A percentile compares a stretch with the other conserved stretches of the same genome.
Evolutionary conservation across 2,888 invertebrate genomes (phyloP).

Genomic region (Ophion slaviceki): DNA sequence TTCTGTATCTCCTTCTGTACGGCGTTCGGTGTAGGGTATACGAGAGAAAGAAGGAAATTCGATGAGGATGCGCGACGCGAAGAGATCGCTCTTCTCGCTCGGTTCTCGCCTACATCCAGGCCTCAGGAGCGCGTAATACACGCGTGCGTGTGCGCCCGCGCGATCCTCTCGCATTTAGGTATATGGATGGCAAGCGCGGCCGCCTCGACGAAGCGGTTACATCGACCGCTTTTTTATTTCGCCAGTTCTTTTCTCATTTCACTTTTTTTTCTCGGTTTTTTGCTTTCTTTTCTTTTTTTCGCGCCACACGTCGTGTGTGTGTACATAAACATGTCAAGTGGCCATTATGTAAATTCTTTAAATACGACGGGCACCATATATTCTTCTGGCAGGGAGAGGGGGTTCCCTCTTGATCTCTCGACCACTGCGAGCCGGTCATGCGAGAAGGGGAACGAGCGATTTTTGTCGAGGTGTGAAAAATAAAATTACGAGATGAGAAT

Average conservation of each 20-base stretch:
- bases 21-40: neutral
- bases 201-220: constrained; percentile 17
- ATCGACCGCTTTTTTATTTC: constrained; percentile 6
- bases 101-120: constrained; percentile 19
- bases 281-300: neutral
- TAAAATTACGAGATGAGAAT: constrained; percentile 79
- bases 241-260: neutral
- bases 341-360: constrained; percentile 83
- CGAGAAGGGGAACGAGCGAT: constrained; percentile 25
- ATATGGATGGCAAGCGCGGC: neutral
- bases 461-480: constrained; percentile 78
- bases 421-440: constrained; percentile 27
- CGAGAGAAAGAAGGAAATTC: constrained; percentile 41
- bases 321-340: constrained; percentile 82
- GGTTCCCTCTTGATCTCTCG: constrained; percentile 47
- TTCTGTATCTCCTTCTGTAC: constrained; percentile 41
- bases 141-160: constrained; percentile 25
- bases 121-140: constrained; percentile 30
- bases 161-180: constrained; percentile 28
- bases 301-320: constrained; percentile 69
- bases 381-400: constrained; percentile 65
- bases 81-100: constrained; percentile 2
- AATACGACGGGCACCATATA: constrained; percentile 81
- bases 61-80: constrained; percentile 27
- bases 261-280: neutral